Conservation (phyloP, 1,140 invertebrate genomes). For the Gryon sp. region DNA sequence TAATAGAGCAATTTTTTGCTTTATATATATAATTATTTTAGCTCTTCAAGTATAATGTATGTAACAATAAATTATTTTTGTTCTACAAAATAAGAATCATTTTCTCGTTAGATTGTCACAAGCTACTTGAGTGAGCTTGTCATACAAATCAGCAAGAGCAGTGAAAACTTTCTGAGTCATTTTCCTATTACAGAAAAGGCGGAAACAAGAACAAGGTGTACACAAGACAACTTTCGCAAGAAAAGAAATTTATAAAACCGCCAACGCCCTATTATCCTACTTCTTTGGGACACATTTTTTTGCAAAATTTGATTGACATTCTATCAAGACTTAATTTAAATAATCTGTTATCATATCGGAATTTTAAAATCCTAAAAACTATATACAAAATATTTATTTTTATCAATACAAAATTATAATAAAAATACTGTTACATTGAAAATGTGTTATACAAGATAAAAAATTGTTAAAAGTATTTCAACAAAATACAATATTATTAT, state of each 20-base stretch:
- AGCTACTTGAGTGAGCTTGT: background rate
- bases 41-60: background rate
- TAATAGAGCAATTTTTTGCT: too few relatives aligned
- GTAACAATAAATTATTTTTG: conserved; percentile 14
- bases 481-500: conserved; percentile 9
- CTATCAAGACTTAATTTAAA: too few relatives aligned
- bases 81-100: conserved; percentile 5
- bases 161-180: conserved; percentile 37
- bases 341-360: conserved; percentile 11
- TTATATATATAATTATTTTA: too few relatives aligned
- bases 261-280: conserved; percentile 22
- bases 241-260: conserved; percentile 28
- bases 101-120: conserved; percentile 1
- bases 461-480: background rate
- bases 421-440: too few relatives aligned
- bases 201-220: conserved; percentile 16
- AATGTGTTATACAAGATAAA: too few relatives aligned
- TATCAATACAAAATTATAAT: too few relatives aligned
- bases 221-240: conserved; percentile 42
- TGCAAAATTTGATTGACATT: background rate
- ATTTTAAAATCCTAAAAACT: too few relatives aligned
- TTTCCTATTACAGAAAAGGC: conserved; percentile 30
- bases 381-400: too few relatives aligned
- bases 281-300: conserved; percentile 24
- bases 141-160: conserved; percentile 8